These are phyloP conservation scores for Poeciliopsis infans DNA, from an alignment of 2,797 vertebrate genomes.

Conservation along the genomic window DNA sequence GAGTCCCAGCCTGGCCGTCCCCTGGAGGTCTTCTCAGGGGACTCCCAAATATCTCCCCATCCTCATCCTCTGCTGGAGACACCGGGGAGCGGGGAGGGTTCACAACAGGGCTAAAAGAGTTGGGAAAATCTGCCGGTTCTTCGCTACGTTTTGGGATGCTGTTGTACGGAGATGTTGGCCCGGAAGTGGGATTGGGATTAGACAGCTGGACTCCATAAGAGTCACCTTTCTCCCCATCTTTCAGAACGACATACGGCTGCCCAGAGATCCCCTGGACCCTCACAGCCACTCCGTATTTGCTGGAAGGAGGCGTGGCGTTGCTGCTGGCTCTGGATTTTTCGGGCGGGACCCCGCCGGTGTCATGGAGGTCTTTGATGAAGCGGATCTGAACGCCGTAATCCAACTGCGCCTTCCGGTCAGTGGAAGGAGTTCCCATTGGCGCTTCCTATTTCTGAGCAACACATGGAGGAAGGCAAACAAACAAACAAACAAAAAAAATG, in stretches of 20 bases:
- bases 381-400: constrained; percentile 97
- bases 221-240: constrained; percentile 90
- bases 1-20: constrained; percentile 82
- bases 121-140: constrained; percentile 38
- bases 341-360: constrained; percentile 72
- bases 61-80: constrained; percentile 76
- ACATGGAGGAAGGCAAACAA: constrained; percentile 16
- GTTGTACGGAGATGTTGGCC: constrained; percentile 61
- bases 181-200: constrained; percentile 61
- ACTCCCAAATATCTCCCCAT: constrained; percentile 69
- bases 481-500: constrained; percentile 22
- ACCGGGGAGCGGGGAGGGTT: constrained; percentile 66
- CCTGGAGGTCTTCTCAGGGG: constrained; percentile 81
- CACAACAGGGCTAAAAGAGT: constrained; percentile 39
- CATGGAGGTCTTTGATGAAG: constrained; percentile 90
- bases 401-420: constrained; percentile 83
- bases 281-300: constrained; percentile 91
- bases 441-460: constrained; percentile 52
- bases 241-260: constrained; percentile 94
- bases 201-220: constrained; percentile 95
- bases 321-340: constrained; percentile 71
- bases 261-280: constrained; percentile 94
- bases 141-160: constrained; percentile 53
- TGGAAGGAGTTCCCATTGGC: constrained; percentile 78
- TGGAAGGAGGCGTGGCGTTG: constrained; percentile 57